phyloP scores from a whole-genome alignment of 1,140 invertebrate species.

The Bombyx mori region ASM3026992v2 NC_085117.1:14880501-14881000 shows the following conservation, averaged over 20 bases:
- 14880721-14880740: conserved; percentile 2
- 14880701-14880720: neutral
- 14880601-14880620: conserved; percentile 64
- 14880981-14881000: conserved; percentile 64
- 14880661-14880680: conserved; percentile 56
- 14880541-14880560: conserved; percentile 34
- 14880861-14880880: conserved; percentile 66
- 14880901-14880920: conserved; percentile 65
- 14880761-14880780: conserved; percentile 7
- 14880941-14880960: conserved; percentile 65
- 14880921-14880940: conserved; percentile 65
- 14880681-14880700: conserved; percentile 19
- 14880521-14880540: conserved; percentile 15
- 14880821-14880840: conserved; percentile 64
- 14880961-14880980: conserved; percentile 65
- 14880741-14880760: neutral
- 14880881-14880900: conserved; percentile 68
- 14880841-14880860: conserved; percentile 61
- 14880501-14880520: conserved; percentile 17
- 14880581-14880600: conserved; percentile 40
- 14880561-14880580: conserved; percentile 47
- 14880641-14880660: conserved; percentile 63
- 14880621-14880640: conserved; percentile 56
- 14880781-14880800: conserved; percentile 3
- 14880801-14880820: conserved; percentile 43